These are phyloP conservation scores for Furcula furcula DNA, from an alignment of 2,888 invertebrate genomes.

Conservation along the genomic window DNA sequence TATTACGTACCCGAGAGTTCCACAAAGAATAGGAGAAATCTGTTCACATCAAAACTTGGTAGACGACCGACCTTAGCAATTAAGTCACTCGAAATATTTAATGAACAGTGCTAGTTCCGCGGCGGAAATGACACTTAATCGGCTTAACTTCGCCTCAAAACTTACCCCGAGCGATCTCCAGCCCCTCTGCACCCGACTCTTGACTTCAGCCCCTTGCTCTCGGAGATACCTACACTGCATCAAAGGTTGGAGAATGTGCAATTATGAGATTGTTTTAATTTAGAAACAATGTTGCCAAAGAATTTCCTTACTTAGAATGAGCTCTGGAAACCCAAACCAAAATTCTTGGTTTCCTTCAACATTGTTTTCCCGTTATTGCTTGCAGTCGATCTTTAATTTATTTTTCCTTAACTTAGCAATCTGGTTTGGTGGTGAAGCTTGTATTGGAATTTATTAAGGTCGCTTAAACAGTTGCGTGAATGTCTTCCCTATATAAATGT, in stretches of 20 bases:
- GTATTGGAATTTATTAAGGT: slow-evolving; percentile 11
- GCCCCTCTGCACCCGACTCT: slow-evolving; percentile 24
- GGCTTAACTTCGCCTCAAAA: slow-evolving; percentile 77
- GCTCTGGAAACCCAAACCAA: slow-evolving; percentile 71
- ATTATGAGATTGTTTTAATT: slow-evolving; percentile 82
- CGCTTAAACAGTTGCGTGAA: too few relatives aligned
- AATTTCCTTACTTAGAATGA: slow-evolving; percentile 71
- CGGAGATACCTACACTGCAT: slow-evolving; percentile 66
- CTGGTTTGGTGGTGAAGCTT: slow-evolving; percentile 9
- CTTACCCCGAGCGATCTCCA: slow-evolving; percentile 53
- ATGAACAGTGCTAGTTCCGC: slow-evolving; percentile 78
- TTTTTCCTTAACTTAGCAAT: slow-evolving; percentile 40
- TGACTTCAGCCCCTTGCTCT: slow-evolving; percentile 23
- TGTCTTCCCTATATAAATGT: too few relatives aligned
- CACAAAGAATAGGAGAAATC: slow-evolving; percentile 44
- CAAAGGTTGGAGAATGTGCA: slow-evolving; percentile 79
- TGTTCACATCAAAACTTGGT: slow-evolving; percentile 58
- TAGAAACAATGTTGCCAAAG: slow-evolving; percentile 79
- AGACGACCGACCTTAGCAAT: slow-evolving; percentile 68
- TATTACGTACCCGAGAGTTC: slow-evolving; percentile 18
- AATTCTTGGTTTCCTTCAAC: slow-evolving; percentile 74
- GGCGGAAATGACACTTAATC: slow-evolving; percentile 80
- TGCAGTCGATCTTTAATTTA: slow-evolving; percentile 53
- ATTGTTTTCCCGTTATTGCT: slow-evolving; percentile 73
- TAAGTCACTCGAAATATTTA: slow-evolving; percentile 79